Percentiles rank a stretch among this genome's conserved stretches.
phyloP scores from a whole-genome alignment of 2,888 invertebrate genomes.

The Lapara coniferarum region DNA sequence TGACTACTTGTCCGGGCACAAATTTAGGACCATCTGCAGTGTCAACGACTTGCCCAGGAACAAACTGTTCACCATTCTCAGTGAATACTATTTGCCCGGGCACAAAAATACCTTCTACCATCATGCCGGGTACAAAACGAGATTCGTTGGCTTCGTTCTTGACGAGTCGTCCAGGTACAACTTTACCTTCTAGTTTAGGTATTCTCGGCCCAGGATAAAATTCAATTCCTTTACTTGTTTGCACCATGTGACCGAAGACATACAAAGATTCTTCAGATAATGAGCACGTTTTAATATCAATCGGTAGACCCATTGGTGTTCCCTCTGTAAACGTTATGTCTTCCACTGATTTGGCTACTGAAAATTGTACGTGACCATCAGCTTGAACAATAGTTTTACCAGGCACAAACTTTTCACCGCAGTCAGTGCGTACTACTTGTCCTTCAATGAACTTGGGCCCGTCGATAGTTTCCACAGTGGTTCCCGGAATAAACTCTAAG shows the following conservation, averaged over 20 bases:
- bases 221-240: constrained; percentile 85
- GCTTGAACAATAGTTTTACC: constrained; percentile 81
- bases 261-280: constrained; percentile 79
- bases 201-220: constrained; percentile 85
- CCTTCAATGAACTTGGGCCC: constrained; percentile 87
- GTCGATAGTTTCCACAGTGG: constrained; percentile 84
- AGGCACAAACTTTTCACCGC: constrained; percentile 85
- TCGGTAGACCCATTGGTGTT: constrained; percentile 81
- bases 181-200: constrained; percentile 82
- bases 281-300: constrained; percentile 82
- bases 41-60: constrained; percentile 89
- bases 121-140: constrained; percentile 87
- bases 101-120: constrained; percentile 86
- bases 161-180: constrained; percentile 86
- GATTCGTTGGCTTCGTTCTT: constrained; percentile 85
- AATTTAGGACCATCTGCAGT: constrained; percentile 88
- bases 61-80: constrained; percentile 87
- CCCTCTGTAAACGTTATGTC: constrained; percentile 83
- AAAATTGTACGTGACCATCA: constrained; percentile 82
- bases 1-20: constrained; percentile 90
- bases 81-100: constrained; percentile 88
- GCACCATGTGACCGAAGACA: constrained; percentile 87
- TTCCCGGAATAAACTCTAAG: constrained; percentile 84
- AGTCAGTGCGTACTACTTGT: constrained; percentile 83
- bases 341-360: constrained; percentile 82